phyloP scores from a whole-genome alignment of 2,113 vertebrate genomes.

The Scatophagus argus region DNA sequence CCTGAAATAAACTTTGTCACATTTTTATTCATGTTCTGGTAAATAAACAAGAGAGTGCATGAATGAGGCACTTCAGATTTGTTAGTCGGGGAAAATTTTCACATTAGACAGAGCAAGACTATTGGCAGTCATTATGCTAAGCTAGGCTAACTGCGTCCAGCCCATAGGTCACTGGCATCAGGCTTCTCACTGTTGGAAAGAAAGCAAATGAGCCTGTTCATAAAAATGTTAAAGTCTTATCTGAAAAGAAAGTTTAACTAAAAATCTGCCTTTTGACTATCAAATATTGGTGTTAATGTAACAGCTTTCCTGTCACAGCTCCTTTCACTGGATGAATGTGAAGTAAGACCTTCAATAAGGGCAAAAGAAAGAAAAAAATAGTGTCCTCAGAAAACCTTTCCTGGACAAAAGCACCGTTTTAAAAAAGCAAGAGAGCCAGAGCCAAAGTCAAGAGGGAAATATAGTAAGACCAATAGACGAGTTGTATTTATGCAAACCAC shows the following conservation, averaged over 20 bases:
- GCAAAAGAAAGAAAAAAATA: not conserved
- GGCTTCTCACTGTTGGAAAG: not conserved
- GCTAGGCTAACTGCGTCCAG: not conserved
- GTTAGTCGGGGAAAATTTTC: no score
- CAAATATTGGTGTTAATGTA: no score
- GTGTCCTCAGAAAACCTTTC: conserved; percentile 20
- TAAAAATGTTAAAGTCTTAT: not conserved
- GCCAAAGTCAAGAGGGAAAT: conserved; percentile 45
- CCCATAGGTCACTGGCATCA: not conserved
- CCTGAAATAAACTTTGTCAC: no score
- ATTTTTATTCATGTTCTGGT: no score
- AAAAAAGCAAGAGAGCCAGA: not conserved
- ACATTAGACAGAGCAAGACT: not conserved
- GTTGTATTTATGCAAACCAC: conserved; percentile 10
- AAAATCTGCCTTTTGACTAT: not conserved
- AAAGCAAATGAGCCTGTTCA: not conserved
- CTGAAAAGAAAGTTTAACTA: not conserved
- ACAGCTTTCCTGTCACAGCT: no score
- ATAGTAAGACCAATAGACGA: conserved; percentile 6
- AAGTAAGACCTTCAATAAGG: not conserved
- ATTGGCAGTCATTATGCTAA: not conserved
- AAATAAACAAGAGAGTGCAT: no score
- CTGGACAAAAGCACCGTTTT: not conserved
- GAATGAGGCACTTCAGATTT: no score
- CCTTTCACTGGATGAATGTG: not conserved